phyloP scores from a whole-genome alignment of 2,113 vertebrate genomes.

The Atlantisia rogersi region DNA sequence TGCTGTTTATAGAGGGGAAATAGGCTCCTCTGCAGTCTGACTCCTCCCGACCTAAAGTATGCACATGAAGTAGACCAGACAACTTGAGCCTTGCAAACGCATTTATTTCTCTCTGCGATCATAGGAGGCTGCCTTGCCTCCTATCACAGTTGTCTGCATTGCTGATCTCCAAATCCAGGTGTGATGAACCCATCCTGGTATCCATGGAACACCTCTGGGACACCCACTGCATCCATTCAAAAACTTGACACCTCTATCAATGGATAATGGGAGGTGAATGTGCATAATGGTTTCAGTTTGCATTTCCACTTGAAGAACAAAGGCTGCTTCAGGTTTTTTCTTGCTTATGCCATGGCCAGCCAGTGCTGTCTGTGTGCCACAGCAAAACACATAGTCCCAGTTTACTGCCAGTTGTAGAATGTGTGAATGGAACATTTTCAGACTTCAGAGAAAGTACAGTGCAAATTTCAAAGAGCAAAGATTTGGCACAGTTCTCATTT shows the following conservation, averaged over 20 bases:
- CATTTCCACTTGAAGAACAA: background rate
- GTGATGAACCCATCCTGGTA: background rate
- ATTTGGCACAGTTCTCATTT: conserved; percentile 3
- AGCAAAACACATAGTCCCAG: background rate
- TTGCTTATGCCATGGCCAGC: background rate
- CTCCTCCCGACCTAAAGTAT: background rate
- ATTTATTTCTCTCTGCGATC: background rate
- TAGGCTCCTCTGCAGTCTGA: background rate
- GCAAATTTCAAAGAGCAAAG: background rate
- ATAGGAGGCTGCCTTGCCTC: background rate
- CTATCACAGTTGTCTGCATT: background rate
- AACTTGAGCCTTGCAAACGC: background rate
- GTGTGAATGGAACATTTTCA: background rate
- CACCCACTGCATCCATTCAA: background rate
- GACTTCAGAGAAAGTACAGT: background rate
- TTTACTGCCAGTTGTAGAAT: background rate
- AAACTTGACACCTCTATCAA: background rate
- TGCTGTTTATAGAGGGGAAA: background rate
- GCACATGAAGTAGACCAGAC: background rate
- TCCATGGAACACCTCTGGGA: background rate
- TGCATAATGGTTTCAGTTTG: background rate
- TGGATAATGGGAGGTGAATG: background rate
- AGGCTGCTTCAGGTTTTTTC: background rate
- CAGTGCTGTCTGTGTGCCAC: background rate
- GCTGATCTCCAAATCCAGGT: background rate